Percentiles rank a stretch among this genome's conserved stretches.
These are phyloP conservation scores for Lottia scabra DNA, from an alignment of 2,888 invertebrate species.

Conservation along the genomic window DNA sequence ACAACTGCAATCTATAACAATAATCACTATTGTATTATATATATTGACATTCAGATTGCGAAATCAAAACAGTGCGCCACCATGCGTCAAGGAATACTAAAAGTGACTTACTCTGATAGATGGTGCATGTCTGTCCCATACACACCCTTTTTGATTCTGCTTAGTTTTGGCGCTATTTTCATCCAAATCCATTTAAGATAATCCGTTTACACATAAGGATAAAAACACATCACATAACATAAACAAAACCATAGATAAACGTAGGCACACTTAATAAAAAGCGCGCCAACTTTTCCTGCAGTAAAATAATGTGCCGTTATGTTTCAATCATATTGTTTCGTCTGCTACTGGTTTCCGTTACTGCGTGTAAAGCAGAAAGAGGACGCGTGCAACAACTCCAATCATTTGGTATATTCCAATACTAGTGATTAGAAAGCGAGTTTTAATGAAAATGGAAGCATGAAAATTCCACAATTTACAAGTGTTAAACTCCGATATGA, in stretches of 20 bases:
- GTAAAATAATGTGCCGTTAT: conserved; percentile 5
- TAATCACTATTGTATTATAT: no score
- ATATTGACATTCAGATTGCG: no score
- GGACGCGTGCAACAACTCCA: conserved; percentile 7
- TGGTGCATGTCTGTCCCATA: conserved; percentile 33
- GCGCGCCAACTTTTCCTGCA: background rate
- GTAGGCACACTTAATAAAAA: conserved; percentile 10
- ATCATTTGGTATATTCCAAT: conserved; percentile 9
- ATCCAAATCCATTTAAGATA: conserved; percentile 38
- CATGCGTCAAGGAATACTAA: no score
- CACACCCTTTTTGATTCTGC: conserved; percentile 22
- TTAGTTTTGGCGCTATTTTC: conserved; percentile 44
- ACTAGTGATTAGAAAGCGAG: conserved; percentile 16
- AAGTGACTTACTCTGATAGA: conserved; percentile 30
- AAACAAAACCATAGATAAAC: conserved; percentile 9
- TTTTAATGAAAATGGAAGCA: conserved; percentile 15
- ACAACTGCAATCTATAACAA: no score
- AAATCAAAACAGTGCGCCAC: no score
- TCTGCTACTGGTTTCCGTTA: conserved; percentile 17
- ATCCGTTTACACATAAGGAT: conserved; percentile 15
- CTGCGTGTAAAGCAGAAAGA: background rate
- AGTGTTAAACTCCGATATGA: background rate
- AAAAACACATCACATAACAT: conserved; percentile 6
- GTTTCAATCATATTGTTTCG: conserved; percentile 15
- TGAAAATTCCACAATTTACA: background rate